Conservation (phyloP, 2,888 invertebrate species). For the Tenthredo livida region DNA sequence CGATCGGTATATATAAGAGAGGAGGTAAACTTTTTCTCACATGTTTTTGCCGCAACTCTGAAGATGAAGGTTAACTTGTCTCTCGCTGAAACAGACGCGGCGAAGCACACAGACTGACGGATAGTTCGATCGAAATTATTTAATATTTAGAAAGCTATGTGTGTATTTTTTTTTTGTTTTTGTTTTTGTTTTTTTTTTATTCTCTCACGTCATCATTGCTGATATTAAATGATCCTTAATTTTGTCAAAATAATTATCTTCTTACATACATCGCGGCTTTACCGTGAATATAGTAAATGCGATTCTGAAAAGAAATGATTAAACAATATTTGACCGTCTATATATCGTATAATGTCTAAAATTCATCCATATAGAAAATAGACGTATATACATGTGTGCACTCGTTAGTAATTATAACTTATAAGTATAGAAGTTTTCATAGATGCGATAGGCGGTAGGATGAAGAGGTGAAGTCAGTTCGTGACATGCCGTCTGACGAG, state of each 20-base stretch:
- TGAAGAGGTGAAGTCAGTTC: background rate
- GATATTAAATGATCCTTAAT: background rate
- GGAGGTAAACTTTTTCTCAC: conserved; percentile 43
- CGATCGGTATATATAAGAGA: conserved; percentile 3
- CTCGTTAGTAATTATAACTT: background rate
- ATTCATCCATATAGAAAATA: background rate
- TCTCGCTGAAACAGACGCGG: conserved; percentile 11
- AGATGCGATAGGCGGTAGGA: background rate
- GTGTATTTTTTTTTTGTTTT: conserved; percentile 1
- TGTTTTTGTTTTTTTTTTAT: conserved; percentile 29
- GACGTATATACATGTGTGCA: background rate
- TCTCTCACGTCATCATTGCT: background rate
- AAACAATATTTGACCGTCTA: background rate
- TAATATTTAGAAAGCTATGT: conserved; percentile 7
- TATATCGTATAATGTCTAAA: too few species aligned
- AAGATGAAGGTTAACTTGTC: conserved; percentile 52
- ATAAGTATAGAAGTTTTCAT: background rate
- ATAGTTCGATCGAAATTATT: conserved; percentile 12
- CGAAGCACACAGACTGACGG: background rate
- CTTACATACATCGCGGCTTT: background rate
- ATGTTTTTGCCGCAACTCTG: conserved; percentile 36
- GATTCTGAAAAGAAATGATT: background rate
- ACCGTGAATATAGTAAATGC: background rate
- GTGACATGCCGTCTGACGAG: conserved; percentile 47
- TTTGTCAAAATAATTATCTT: background rate